A percentile compares a stretch with the other conserved stretches of the same genome.
These are phyloP conservation scores for Galerucella nymphaeae DNA, from an alignment of 2,888 invertebrate species.

Conservation along the genomic window DNA sequence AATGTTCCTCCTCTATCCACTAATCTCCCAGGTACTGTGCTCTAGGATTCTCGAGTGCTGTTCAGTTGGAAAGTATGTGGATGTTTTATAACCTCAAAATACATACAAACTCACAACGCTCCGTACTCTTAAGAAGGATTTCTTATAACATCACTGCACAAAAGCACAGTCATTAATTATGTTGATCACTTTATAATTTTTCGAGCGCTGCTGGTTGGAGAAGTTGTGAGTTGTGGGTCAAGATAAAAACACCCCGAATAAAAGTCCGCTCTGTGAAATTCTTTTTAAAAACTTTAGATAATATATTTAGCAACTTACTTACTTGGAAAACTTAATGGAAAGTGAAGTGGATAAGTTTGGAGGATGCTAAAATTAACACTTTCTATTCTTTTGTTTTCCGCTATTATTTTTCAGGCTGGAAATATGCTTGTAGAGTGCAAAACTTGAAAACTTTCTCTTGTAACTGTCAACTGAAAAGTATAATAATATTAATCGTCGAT, in stretches of 20 bases:
- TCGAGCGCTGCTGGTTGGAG: conserved; percentile 14
- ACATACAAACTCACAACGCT: neutral
- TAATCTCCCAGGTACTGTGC: too few species aligned
- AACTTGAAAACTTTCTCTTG: neutral
- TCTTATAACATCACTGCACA: neutral
- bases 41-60: too few species aligned
- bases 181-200: conserved; percentile 35
- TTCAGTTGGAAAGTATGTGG: too few species aligned
- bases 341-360: conserved; percentile 32
- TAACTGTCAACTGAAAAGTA: neutral
- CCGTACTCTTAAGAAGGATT: neutral
- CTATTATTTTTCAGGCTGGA: neutral
- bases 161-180: conserved; percentile 29
- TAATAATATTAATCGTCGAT: neutral
- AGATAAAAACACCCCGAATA: conserved; percentile 34
- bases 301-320: conserved; percentile 38
- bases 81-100: too few species aligned
- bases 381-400: conserved; percentile 24
- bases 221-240: conserved; percentile 36
- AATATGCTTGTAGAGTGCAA: conserved; percentile 4
- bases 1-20: too few species aligned
- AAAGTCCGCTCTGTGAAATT: conserved; percentile 34
- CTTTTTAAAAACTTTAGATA: conserved; percentile 30
- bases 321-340: conserved; percentile 31
- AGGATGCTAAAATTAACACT: conserved; percentile 32